Base-by-base conservation (phyloP, 1,140 invertebrate genomes). In the Bombus impatiens region DNA sequence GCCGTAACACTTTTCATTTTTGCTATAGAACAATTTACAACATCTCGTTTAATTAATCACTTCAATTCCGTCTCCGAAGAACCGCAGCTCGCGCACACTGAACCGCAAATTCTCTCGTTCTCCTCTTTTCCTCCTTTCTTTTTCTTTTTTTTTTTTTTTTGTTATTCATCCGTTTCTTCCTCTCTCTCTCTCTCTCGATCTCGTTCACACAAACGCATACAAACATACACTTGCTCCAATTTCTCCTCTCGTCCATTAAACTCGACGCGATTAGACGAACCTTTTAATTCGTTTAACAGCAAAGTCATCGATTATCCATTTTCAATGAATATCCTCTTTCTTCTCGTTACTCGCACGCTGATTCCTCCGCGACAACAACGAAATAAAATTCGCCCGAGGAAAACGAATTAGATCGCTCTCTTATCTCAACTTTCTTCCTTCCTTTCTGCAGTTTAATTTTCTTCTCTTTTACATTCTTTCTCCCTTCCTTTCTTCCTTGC, bases 11-110 rank as follows among this genome's bases (percentile, higher is more conserved):
- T 92, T 93, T 93, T 93, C 91, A 88, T 92, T 89, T 87, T 91
- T 89, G 82, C 88, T 91, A 93, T 92, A 93, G 91, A 93, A 93
- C 90, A 92, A 93, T 93, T 91, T 93, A 93, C 91, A 94, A 93
- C 86, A 88, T 92, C 90, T 89, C 89, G 80, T 91, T 62, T 91
- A 91, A 91, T 90, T 91, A 92, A 90, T 92, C 92, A 75, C 78
- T 88, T 92, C 92, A 93, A 93, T 91, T 93, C 90, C 90, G 78
- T 93, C 82, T 89, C 82, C 70, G 71, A 87, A 83, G 82, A 87
- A 91, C 70, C 78, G 78, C 53, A 85, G 40, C 65, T 79, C 76
- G 59, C 77, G 62, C 83, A 89, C 62, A 82, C 72, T 79, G 75
- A 82, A 88, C 77, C 71, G 40, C 80, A 72, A 67, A 78, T 77